phyloP scores from a whole-genome alignment of 2,797 vertebrate genomes.

The Nannoperca obscura region DNA sequence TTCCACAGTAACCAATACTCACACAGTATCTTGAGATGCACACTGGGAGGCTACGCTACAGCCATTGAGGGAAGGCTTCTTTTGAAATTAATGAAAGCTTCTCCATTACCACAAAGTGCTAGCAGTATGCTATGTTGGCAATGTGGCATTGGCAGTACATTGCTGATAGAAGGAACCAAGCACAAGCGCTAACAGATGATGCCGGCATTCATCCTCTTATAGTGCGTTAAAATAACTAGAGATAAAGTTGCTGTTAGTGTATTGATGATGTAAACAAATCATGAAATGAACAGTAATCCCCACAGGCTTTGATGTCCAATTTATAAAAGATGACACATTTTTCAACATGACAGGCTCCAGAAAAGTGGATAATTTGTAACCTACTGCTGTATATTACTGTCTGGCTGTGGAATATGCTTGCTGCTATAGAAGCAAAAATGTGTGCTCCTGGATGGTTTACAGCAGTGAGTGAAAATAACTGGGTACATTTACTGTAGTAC shows the following conservation, averaged over 20 bases:
- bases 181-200: constrained; percentile 12
- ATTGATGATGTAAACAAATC: constrained; percentile 56
- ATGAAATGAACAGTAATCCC: constrained; percentile 42
- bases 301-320: constrained; percentile 50
- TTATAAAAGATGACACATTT: constrained; percentile 42
- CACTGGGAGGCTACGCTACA: constrained; percentile 42
- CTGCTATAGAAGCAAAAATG: not conserved
- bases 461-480: not conserved
- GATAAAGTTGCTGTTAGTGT: constrained; percentile 46
- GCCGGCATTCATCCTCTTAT: constrained; percentile 38
- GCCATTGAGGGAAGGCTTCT: constrained; percentile 37
- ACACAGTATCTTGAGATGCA: constrained; percentile 42
- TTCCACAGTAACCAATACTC: constrained; percentile 69
- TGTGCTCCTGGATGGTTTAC: not conserved
- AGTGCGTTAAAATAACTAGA: constrained; percentile 24
- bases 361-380: constrained; percentile 36
- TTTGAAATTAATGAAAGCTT: constrained; percentile 64
- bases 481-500: not conserved
- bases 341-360: constrained; percentile 33
- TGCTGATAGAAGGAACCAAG: constrained; percentile 21
- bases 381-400: constrained; percentile 1
- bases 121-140: constrained; percentile 35
- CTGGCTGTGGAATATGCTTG: constrained; percentile 2
- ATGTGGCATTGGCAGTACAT: constrained; percentile 23
- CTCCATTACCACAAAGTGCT: constrained; percentile 52